Evolutionary conservation across 2,797 vertebrate genomes (phyloP).

Genomic region (Argentina silus): DNA sequence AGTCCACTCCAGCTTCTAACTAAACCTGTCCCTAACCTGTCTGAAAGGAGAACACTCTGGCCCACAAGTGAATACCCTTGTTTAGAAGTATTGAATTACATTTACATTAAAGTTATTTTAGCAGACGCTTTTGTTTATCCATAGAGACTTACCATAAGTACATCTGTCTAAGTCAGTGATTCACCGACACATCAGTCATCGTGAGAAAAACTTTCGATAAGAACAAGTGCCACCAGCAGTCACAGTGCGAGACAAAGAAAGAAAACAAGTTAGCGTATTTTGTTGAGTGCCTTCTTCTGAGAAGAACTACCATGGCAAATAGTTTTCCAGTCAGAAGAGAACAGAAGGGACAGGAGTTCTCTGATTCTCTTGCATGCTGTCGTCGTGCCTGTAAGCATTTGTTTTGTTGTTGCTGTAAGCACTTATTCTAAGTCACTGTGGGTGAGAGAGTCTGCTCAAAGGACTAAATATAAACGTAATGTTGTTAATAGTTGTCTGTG

Average conservation of each 20-base stretch:
- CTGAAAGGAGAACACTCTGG: too few species aligned
- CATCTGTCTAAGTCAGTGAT: too few species aligned
- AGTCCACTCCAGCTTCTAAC: not conserved
- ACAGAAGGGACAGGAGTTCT: not conserved
- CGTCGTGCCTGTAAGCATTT: not conserved
- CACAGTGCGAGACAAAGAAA: too few species aligned
- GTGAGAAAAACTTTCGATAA: too few species aligned
- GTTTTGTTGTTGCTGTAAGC: not conserved
- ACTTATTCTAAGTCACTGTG: not conserved
- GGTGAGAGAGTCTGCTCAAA: not conserved
- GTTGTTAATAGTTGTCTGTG: not conserved
- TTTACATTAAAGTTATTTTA: too few species aligned
- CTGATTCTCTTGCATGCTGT: not conserved
- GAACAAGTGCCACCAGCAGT: too few species aligned
- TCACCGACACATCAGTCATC: too few species aligned
- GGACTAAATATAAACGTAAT: not conserved
- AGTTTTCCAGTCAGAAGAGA: not conserved
- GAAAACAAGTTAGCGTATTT: not conserved
- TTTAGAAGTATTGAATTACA: not conserved
- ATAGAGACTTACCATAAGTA: too few species aligned
- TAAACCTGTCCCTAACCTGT: too few species aligned
- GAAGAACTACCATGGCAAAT: not conserved
- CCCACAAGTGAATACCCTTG: not conserved
- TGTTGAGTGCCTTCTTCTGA: not conserved
- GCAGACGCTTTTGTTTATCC: too few species aligned